Evolutionary conservation across 2,113 vertebrate genomes (phyloP).

Genomic region (Brevimyrus niger): DNA sequence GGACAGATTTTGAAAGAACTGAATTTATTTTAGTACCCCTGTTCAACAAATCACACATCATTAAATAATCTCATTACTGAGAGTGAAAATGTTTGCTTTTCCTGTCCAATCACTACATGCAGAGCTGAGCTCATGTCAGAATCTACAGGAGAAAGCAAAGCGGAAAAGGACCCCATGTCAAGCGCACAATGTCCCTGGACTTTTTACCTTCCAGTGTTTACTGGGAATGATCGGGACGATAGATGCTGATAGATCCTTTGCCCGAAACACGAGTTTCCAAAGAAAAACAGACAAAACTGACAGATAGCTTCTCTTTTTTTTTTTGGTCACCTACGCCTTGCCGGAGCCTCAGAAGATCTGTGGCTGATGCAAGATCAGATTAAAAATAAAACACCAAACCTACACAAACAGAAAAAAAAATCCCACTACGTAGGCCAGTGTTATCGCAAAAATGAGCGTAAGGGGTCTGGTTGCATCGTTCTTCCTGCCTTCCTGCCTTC

Average conservation of each 20-base stretch:
- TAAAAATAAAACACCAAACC: not conserved
- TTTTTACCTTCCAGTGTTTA: not conserved
- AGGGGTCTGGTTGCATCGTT: constrained; percentile 39
- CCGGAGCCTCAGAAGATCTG: not conserved
- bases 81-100: not conserved
- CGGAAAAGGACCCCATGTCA: not conserved
- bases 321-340: not conserved
- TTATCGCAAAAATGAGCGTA: constrained; percentile 42
- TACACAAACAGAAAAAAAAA: not conserved
- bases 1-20: not conserved
- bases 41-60: not conserved
- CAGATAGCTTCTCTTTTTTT: not conserved
- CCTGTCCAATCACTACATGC: not conserved
- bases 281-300: not conserved
- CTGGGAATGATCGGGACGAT: not conserved
- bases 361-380: not conserved
- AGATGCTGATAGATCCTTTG: not conserved
- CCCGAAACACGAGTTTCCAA: not conserved
- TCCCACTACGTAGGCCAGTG: constrained; percentile 29
- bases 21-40: not conserved
- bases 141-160: not conserved
- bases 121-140: not conserved
- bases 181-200: not conserved
- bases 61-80: not conserved
- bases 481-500: too few relatives aligned